phyloP scores from a whole-genome alignment of 2,888 invertebrate genomes.

The Aelia acuminata region DNA sequence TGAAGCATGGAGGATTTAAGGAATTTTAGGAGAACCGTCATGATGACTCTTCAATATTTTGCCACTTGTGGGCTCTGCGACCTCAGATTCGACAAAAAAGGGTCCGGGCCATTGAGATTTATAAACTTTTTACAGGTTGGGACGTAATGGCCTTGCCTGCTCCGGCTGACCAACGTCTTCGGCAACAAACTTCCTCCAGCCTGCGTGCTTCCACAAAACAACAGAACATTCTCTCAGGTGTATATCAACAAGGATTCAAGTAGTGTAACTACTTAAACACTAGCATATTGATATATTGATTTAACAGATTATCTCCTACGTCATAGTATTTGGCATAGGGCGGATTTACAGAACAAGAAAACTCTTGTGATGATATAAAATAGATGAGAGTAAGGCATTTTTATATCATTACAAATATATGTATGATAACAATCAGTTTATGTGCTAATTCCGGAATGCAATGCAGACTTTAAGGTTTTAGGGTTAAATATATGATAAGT shows the following conservation, averaged over 20 bases:
- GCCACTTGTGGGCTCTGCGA: not conserved
- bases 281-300: too few relatives aligned
- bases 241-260: not conserved
- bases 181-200: not conserved
- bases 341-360: too few relatives aligned
- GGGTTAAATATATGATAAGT: too few relatives aligned
- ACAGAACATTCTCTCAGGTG: not conserved
- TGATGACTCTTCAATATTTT: slow-evolving; percentile 7
- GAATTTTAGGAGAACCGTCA: not conserved
- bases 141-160: slow-evolving; percentile 26
- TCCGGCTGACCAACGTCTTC: not conserved
- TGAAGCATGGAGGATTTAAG: not conserved
- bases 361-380: too few relatives aligned
- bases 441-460: too few relatives aligned
- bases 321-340: too few relatives aligned
- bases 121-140: slow-evolving; percentile 41
- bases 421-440: too few relatives aligned
- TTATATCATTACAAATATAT: too few relatives aligned
- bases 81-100: slow-evolving; percentile 34
- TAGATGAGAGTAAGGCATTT: too few relatives aligned
- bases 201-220: not conserved
- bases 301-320: too few relatives aligned
- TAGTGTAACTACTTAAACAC: not conserved
- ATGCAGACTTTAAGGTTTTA: too few relatives aligned
- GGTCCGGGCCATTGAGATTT: not conserved